A percentile compares a stretch with the other conserved stretches of the same genome.
Evolutionary conservation across 2,888 invertebrate species (phyloP).

Genomic region (Monoplex corrugatus): DNA sequence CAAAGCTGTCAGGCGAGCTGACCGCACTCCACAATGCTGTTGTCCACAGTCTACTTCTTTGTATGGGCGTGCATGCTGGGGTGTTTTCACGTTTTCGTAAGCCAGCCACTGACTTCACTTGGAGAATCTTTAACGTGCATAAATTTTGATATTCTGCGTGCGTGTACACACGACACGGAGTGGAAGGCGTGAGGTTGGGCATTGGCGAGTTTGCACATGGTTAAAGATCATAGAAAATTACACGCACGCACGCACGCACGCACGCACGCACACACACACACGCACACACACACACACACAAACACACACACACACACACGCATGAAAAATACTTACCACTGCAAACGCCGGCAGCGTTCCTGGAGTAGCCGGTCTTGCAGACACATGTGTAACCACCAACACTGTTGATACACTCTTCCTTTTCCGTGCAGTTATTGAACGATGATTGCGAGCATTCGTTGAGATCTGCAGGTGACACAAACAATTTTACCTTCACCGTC

Average conservation of each 20-base stretch:
- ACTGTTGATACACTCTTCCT: slow-evolving; percentile 52
- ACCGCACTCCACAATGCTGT: too few relatives aligned
- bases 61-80: too few relatives aligned
- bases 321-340: slow-evolving; percentile 24
- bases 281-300: slow-evolving; percentile 49
- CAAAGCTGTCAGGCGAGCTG: too few relatives aligned
- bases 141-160: too few relatives aligned
- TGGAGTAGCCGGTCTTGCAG: slow-evolving; percentile 50
- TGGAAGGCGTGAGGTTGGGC: too few relatives aligned
- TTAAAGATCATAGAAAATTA: neutral
- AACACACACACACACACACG: slow-evolving; percentile 39
- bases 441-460: slow-evolving; percentile 48
- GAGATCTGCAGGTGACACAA: slow-evolving; percentile 54
- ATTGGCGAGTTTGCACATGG: too few relatives aligned
- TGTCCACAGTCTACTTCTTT: too few relatives aligned
- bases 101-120: too few relatives aligned
- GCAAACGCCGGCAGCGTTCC: slow-evolving; percentile 33
- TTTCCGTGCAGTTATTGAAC: slow-evolving; percentile 50
- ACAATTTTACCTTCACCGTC: too few relatives aligned
- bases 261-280: neutral
- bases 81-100: too few relatives aligned
- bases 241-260: neutral
- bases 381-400: slow-evolving; percentile 54
- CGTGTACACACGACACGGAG: too few relatives aligned
- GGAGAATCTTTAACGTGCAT: too few relatives aligned